Base-by-base conservation (phyloP, 1,140 invertebrate species). In the Formica exsecta region DNA sequence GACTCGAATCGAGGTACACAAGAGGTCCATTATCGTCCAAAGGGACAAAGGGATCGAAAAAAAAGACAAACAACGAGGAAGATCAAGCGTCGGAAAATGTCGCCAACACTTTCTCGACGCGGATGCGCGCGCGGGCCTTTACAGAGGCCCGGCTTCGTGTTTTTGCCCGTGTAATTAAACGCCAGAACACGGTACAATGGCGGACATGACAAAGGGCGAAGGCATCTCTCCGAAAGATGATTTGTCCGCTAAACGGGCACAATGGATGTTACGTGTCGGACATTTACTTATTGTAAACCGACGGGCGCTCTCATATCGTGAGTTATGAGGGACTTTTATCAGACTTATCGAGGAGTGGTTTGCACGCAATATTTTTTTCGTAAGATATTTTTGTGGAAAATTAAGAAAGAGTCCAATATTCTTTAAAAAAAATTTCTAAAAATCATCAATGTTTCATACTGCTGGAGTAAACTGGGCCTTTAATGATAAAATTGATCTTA, bases 151-250 rank as follows among this genome's bases (percentile, higher is more conserved):
- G 57, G 8, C 38, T 51, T 51, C 11, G 29, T 59, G 59, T 77
- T 83, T 88, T 88, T 86, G 51, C n/a, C 36, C 38, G 51, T 77
- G 87, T 88, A 89, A 89, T 89, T 89, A 89, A 89, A 79, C 87
- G 59, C 38, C 87, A 51, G 65, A 16, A 51, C 25, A 44, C 36
- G 66, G 65, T 57, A 89, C 80, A 89, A 88, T 86, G 51, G 83
- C 25, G 32, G 19, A 85, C 8, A 65, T n/a, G 75, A 86, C 87
- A 88, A 88, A 84, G 77, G 70, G 70, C 57, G 65, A 86, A n/a
- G 48, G 57, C 38, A 66, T 70, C 51, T 75, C 57, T 8, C 68
- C 68, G 86, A 61, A 41, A 38, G 70, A 66, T 81, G 44, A 57
- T 77, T 62, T 64, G 44, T 64, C 16, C 41, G 8, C 13, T 29